Base-by-base conservation (phyloP, 1,140 invertebrate genomes). In the Pollicipes pollicipes region DNA sequence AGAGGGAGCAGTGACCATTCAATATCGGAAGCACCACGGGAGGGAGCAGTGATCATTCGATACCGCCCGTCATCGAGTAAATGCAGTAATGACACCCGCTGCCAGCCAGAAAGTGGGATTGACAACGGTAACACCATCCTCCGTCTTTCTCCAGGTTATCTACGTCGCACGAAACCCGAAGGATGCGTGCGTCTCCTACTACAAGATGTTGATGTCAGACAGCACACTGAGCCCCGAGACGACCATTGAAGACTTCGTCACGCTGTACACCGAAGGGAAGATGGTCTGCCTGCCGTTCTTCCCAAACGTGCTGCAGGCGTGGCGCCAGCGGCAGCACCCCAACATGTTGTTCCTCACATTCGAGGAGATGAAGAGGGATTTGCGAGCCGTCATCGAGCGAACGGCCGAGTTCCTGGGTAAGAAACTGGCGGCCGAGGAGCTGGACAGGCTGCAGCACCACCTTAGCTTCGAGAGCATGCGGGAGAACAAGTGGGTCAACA, bases 401-500 rank as follows among this genome's bases (percentile, higher is more conserved):
- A 72, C 81, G 30, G 78, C 78, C 45, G 58, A 74, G 2, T 81
- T 80, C 70, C 73, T 81, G 45, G 76, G 73, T 30, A 77, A 77
- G 66, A 27, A 78, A 68, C 73, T 82, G 67, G 71, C 74, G 27
- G 72, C 73, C 0, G 74, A 75, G 24, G 69, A 77, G 26, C 72
- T 80, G 21, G 73, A 75, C 3, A 72, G 71, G 32, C 76, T 83
- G 27, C 75, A 74, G 8, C 71, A 78, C 1, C 80, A 81, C 72
- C 78, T 81, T 68, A 76, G 76, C 58, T 83, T 83, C 72, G 83
- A 88, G 35, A 87, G 78, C 63, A 87, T 91, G 82, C 84, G 85
- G 74, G 75, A 83, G 6, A 91, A 90, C 77, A 83, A 84, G n/a
- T 82, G 85, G 71, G 87, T 90, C 0, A 91, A 90, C 77, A 86